A percentile compares a stretch with the other conserved stretches of the same genome.
These are phyloP conservation scores for Halcyon smyrnensis DNA, from an alignment of 2,797 vertebrate species.

Conservation along the genomic window DNA sequence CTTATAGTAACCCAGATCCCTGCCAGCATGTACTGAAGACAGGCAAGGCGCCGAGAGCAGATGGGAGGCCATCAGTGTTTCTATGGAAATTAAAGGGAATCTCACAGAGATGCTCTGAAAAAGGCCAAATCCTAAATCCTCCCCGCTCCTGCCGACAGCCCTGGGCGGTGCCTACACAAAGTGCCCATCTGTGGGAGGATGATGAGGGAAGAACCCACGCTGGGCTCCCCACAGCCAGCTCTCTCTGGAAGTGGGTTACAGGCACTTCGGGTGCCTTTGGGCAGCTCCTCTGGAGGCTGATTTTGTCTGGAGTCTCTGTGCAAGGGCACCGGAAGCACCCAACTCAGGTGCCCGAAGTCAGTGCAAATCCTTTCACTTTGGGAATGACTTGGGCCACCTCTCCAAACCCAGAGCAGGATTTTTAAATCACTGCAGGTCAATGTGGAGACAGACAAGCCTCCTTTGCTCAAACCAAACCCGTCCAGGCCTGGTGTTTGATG, in stretches of 20 bases:
- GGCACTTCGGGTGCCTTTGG: background rate
- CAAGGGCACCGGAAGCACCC: background rate
- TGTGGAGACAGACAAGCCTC: background rate
- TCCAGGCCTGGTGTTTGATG: background rate
- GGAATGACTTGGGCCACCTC: background rate
- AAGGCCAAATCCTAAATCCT: background rate
- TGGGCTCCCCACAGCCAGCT: background rate
- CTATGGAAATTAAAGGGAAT: constrained; percentile 30
- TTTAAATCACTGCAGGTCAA: background rate
- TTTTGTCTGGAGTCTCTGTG: background rate
- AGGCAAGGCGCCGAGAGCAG: constrained; percentile 22
- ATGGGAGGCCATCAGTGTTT: constrained; percentile 31
- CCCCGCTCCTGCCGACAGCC: background rate
- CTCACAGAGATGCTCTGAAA: background rate
- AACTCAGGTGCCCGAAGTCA: background rate
- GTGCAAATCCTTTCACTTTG: background rate
- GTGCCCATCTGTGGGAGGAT: background rate
- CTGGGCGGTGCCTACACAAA: background rate
- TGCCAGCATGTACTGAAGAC: accelerated
- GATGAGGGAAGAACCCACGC: background rate
- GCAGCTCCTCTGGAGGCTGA: background rate
- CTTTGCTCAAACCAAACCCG: background rate
- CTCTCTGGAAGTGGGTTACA: background rate
- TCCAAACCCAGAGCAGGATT: background rate
- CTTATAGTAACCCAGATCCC: background rate